phyloP scores from a whole-genome alignment of 1,140 invertebrate genomes.

The Drosophila oshimai region DNA sequence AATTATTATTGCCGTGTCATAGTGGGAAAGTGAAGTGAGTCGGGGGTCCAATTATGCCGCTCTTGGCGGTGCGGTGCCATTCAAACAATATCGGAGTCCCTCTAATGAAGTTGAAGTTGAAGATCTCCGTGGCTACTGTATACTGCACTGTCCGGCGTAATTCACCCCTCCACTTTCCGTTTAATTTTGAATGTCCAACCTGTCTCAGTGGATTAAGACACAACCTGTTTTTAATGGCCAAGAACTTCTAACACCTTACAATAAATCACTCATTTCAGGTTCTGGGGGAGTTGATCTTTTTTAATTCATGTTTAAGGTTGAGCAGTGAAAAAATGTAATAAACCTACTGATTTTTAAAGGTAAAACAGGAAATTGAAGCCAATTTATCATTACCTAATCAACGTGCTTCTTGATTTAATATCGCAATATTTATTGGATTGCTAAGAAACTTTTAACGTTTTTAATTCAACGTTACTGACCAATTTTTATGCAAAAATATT shows the following conservation, averaged over 20 bases:
- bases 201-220: conserved; percentile 1
- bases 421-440: too few species aligned
- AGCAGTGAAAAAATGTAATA: neutral
- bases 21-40: conserved; percentile 77
- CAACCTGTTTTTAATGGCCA: conserved; percentile 8
- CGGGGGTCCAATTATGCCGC: conserved; percentile 53
- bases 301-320: neutral
- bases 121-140: conserved; percentile 73
- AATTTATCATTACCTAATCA: too few species aligned
- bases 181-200: conserved; percentile 31
- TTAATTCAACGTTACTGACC: too few species aligned
- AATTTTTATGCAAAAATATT: too few species aligned
- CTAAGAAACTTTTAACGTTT: too few species aligned
- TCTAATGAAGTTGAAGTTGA: conserved; percentile 83
- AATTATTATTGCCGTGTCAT: conserved; percentile 81
- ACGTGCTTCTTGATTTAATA: too few species aligned
- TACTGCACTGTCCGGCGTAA: conserved; percentile 61
- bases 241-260: neutral
- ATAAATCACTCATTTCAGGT: neutral
- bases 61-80: conserved; percentile 73
- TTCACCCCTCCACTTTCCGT: conserved; percentile 33
- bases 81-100: conserved; percentile 80
- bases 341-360: too few species aligned
- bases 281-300: neutral
- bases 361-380: too few species aligned